Evolutionary conservation across 2,113 vertebrate species (phyloP), one percentile per base, ranked within the genome.

Genomic region (Phylloscopus trochilus): DNA sequence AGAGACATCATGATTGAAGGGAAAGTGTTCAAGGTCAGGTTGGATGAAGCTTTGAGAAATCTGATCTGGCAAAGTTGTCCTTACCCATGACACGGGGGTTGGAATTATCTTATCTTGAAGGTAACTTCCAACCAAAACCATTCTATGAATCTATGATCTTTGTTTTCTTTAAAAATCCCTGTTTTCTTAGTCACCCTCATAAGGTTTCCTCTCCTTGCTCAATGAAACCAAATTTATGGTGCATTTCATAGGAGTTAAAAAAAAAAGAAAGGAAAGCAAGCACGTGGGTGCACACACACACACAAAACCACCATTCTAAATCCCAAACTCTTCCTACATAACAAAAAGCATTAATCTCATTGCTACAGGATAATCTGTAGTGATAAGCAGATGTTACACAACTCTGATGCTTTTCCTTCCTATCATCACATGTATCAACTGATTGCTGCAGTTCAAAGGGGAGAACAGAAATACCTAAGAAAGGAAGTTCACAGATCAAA

Each of bases 301-400:
- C 35, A 26, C 20, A 35, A 44, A 44, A 17, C 21, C 72, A 70
- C 10, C 31, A 70, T 6, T 52, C 52, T 92, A 87, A 96, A 95
- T 74, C 93, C n/a, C 41, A 83, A 81, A 20, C 4, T 78, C 58
- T 94, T 90, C 23, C 86, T 79, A 78, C 69, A 89, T 20, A 66
- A 82, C n/a, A 53, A 78, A 92, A 92, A 87, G 31, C 79, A 89
- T 87, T 95, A 96, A 97, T 94, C 95, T 92, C 90, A 93, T 96
- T 93, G 69, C 93, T 78, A 56, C 30, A 62, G 80, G 90, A 96
- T 97, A 92, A 97, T 96, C 94, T 92, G 44, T 24, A 64, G 85
- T 44, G 94, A 83, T 96, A 94, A 95, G 80, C 88, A 93, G 90
- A 86, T 93, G 90, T 96, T 97, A 94, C 69, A 59, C 63, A 92